These are phyloP conservation scores for Phthorimaea operculella DNA, from an alignment of 1,140 invertebrate genomes.

Conservation along the genomic window DNA sequence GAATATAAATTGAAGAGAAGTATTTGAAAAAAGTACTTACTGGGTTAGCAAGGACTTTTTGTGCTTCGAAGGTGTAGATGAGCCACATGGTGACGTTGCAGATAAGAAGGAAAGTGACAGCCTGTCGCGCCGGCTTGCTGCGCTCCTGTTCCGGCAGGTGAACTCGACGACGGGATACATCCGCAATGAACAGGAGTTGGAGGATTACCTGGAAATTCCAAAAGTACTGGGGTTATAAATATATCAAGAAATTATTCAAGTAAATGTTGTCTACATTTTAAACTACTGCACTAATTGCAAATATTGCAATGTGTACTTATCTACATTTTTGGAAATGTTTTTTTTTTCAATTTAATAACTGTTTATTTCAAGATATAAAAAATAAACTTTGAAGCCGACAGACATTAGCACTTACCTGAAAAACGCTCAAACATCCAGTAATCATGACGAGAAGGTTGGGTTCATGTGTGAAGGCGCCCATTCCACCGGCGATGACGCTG, in stretches of 20 bases:
- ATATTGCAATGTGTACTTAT: no score
- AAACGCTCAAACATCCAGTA: slow-evolving; percentile 85
- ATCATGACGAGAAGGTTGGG: slow-evolving; percentile 91
- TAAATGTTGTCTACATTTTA: background rate
- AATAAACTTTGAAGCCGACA: no score
- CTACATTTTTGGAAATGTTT: no score
- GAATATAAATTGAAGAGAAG: background rate
- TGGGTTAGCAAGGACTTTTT: slow-evolving; percentile 91
- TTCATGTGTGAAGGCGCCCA: slow-evolving; percentile 84
- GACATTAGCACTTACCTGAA: slow-evolving; percentile 80
- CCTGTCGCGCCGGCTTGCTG: slow-evolving; percentile 93
- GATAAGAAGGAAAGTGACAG: slow-evolving; percentile 94
- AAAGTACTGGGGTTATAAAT: no score
- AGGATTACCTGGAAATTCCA: slow-evolving; percentile 76
- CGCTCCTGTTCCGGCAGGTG: slow-evolving; percentile 90
- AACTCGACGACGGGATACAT: slow-evolving; percentile 91
- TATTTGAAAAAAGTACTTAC: slow-evolving; percentile 61
- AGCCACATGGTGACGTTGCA: slow-evolving; percentile 96
- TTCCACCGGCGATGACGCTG: slow-evolving; percentile 89
- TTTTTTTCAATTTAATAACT: no score
- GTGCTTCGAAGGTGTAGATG: slow-evolving; percentile 95
- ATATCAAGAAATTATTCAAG: background rate
- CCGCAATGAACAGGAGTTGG: slow-evolving; percentile 95
- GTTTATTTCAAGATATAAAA: no score
- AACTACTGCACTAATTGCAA: no score